Evolutionary conservation across 1,140 invertebrate genomes (phyloP).

Genomic region (Araneus ventricosus): DNA sequence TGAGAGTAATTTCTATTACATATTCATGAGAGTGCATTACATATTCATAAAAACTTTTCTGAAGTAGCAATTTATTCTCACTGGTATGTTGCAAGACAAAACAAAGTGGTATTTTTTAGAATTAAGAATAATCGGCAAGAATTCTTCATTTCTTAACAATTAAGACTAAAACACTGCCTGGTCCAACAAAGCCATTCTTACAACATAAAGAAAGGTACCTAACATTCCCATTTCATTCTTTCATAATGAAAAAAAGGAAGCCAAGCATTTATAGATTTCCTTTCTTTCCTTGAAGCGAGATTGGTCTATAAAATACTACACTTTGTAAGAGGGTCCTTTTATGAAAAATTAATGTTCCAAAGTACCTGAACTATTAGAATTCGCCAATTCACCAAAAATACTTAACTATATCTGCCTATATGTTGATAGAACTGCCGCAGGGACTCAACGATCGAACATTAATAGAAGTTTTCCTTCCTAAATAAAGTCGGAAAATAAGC

Average conservation of each 20-base stretch:
- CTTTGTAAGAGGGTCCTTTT: neutral
- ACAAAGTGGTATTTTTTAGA: no score
- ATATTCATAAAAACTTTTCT: no score
- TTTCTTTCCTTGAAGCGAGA: neutral
- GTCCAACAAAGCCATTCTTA: no score
- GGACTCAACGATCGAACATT: conserved; percentile 41
- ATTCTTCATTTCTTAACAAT: no score
- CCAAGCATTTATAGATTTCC: conserved; percentile 45
- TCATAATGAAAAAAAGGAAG: neutral
- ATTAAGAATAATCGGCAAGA: no score
- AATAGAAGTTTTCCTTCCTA: neutral
- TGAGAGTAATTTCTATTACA: no score
- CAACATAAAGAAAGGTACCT: no score
- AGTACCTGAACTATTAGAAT: neutral
- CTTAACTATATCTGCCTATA: conserved; percentile 36
- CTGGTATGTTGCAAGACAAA: no score
- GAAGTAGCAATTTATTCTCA: no score
- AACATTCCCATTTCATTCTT: no score
- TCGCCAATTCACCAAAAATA: conserved; percentile 11
- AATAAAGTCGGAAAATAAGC: conserved; percentile 66
- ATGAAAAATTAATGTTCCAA: neutral
- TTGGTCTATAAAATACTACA: neutral
- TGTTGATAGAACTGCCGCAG: conserved; percentile 39
- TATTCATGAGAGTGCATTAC: no score
- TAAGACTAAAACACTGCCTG: no score